phyloP scores from a whole-genome alignment of 2,888 invertebrate genomes.

The Lasioglossum vierecki region DNA sequence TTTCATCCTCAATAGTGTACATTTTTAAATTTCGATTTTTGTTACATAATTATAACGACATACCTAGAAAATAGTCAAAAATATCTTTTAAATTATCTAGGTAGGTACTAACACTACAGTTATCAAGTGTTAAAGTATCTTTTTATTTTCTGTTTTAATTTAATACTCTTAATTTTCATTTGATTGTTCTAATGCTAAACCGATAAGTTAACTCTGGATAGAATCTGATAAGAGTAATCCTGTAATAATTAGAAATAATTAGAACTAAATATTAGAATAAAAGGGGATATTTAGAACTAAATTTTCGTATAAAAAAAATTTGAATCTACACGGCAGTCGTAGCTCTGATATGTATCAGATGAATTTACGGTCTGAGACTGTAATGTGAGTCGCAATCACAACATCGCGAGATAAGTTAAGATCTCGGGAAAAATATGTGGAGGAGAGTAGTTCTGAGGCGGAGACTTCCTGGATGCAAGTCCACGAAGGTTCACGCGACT shows the following conservation, averaged over 20 bases:
- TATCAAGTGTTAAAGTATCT: no score
- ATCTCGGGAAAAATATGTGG: neutral
- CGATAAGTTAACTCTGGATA: no score
- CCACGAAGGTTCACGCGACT: conserved; percentile 25
- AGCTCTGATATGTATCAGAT: neutral
- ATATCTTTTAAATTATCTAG: no score
- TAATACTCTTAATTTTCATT: no score
- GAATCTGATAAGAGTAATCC: no score
- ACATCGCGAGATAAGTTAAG: neutral
- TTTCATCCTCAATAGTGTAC: no score
- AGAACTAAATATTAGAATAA: neutral
- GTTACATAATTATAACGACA: no score
- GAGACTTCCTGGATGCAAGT: conserved; percentile 30
- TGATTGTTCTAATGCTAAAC: no score
- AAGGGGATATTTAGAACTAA: neutral
- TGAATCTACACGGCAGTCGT: neutral
- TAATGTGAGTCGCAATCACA: neutral
- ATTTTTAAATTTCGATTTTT: no score
- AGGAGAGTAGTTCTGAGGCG: neutral
- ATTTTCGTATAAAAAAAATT: neutral
- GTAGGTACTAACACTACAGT: no score
- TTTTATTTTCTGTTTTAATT: no score
- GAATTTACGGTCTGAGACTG: neutral
- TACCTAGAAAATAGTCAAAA: no score
- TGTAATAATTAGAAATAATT: neutral